Conservation (phyloP, 2,888 invertebrate genomes). For the Anaspis maculata region DNA sequence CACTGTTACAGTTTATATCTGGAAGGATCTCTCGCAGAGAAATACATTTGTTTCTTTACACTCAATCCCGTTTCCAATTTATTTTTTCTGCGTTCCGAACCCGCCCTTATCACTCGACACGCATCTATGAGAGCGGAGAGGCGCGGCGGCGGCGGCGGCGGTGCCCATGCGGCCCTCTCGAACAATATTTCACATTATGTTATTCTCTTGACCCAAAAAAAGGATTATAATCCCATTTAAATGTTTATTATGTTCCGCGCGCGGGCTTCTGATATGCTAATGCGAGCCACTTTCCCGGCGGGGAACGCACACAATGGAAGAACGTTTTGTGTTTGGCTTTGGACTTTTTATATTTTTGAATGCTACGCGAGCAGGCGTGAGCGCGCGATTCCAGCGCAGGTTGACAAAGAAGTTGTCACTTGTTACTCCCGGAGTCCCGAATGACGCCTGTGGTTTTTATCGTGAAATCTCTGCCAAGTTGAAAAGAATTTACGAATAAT, state of each 20-base stretch:
- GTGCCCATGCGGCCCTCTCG: constrained; percentile 4
- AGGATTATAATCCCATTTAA: constrained; percentile 12
- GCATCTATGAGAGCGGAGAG: constrained; percentile 9
- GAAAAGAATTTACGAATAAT: no score
- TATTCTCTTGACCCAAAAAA: constrained; percentile 11
- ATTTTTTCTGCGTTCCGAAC: constrained; percentile 12
- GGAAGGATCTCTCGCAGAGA: constrained; percentile 8
- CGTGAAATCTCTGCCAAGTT: no score
- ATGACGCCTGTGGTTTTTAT: no score
- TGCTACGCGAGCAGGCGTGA: no score
- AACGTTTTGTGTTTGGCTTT: no score
- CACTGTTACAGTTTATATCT: constrained; percentile 6
- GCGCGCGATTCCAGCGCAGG: no score
- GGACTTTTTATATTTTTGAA: no score
- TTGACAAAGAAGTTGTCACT: no score
- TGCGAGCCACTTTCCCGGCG: no score
- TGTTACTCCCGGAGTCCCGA: no score
- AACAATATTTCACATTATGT: constrained; percentile 11
- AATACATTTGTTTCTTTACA: constrained; percentile 12
- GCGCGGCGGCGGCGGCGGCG: no score
- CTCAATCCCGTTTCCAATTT: constrained; percentile 12
- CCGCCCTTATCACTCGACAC: constrained; percentile 5
- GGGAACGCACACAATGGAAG: no score
- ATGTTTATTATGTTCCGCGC: constrained; percentile 8
- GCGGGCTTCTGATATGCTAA: constrained; percentile 10